phyloP scores from a whole-genome alignment of 1,140 invertebrate genomes.

The Helicoverpa zea region DNA sequence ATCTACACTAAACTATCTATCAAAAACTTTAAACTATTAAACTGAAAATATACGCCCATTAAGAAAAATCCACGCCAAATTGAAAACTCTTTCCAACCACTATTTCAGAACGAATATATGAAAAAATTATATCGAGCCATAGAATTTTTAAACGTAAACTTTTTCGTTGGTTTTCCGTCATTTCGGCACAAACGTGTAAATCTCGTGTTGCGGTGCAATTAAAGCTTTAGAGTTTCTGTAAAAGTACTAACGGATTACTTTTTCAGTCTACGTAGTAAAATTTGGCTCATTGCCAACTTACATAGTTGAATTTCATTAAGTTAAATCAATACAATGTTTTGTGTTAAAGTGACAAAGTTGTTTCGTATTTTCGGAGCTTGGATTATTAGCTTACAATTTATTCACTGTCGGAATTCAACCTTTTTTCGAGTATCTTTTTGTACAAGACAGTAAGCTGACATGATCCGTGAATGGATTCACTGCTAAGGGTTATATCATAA shows the following conservation, averaged over 20 bases:
- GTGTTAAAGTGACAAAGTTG: not conserved
- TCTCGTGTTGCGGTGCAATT: conserved; percentile 28
- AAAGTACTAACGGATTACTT: conserved; percentile 14
- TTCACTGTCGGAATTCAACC: too few species aligned
- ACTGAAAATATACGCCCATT: conserved; percentile 2
- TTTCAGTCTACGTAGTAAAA: not conserved
- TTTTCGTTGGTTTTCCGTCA: conserved; percentile 11
- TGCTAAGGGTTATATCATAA: too few species aligned
- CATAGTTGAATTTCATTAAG: not conserved
- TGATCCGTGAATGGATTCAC: too few species aligned
- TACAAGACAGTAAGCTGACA: not conserved
- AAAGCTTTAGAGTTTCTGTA: not conserved
- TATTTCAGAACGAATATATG: not conserved
- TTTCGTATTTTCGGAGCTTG: not conserved
- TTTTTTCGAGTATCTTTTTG: not conserved
- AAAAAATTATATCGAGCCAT: conserved; percentile 1
- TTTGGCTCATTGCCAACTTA: not conserved
- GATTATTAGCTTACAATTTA: too few species aligned
- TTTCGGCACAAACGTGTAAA: conserved; percentile 17
- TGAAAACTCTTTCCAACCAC: conserved; percentile 7
- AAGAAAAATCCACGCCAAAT: conserved; percentile 21
- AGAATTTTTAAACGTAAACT: conserved; percentile 17
- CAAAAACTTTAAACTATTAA: not conserved
- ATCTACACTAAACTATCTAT: not conserved
- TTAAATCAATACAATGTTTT: not conserved